Base-by-base conservation (phyloP, 2,888 invertebrate genomes). In the Tetragnatha montana region DNA sequence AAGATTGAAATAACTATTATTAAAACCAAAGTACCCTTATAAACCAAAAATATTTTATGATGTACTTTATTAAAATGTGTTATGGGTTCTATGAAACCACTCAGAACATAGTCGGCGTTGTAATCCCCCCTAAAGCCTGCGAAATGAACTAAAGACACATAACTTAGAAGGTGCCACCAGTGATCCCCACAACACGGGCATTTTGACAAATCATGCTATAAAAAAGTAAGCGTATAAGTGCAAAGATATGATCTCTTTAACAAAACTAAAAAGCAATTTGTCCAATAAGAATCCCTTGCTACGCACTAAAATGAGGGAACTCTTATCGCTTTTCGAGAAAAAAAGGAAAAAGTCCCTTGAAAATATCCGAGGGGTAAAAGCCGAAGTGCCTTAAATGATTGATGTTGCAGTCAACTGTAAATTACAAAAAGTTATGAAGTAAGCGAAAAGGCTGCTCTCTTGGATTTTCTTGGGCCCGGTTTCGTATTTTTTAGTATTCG, bases 341-440 rank as follows among this genome's bases (percentile, higher is more conserved):
- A 71, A 87, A 74, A 71, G 60, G 10, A 86, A 86, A 76, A 74
- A 74, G 60, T 73, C 17, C 50, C 19, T 19, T 8, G 47, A 71
- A 87, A 76, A 87, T 76, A 81, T 87, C 76, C 76, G 81, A 88
- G 70, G 49, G 75, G 81, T 76, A 71, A 75, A 81, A 82, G 35
- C 76, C 70, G 75, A 76, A 82, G 81, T 82, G 76, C 75, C 81
- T 70, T 12, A 88, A 82, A 82, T 88, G 82, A 82, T 88, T 88
- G 87, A 88, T 88, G 87, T 76, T 49, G 76, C 81, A 76, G 87
- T 88, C 87, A 81, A 60, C 87, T 81, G 76, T 70, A 88, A 88
- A 88, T 88, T 88, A 82, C 71, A 88, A 81, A 81, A 87, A 88
- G 82, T 82, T 88, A 82, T 88, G 82, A 88, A 88, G 76, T 71